Conservation (phyloP, 1,140 invertebrate genomes). For the Monochamus saltuarius region DNA sequence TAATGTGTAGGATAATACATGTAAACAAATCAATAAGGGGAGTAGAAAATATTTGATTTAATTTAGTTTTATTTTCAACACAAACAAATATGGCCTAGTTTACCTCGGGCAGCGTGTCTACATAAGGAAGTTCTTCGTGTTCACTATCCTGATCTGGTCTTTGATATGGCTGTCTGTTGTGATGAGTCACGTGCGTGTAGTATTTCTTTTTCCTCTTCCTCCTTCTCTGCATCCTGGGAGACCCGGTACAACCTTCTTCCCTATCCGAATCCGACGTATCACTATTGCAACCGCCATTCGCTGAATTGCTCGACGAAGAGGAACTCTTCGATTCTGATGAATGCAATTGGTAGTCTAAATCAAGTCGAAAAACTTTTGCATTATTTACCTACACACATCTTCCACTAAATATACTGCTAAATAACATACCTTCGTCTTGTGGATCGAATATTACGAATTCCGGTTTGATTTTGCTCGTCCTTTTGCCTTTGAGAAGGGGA, state of each 20-base stretch:
- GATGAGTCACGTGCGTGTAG: conserved; percentile 27
- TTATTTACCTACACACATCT: neutral
- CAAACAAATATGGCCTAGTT: conserved; percentile 22
- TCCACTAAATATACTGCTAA: no score
- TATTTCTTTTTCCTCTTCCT: conserved; percentile 57
- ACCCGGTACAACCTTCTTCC: conserved; percentile 69
- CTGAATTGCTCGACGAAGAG: conserved; percentile 53
- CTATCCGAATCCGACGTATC: conserved; percentile 81
- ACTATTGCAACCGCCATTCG: conserved; percentile 52
- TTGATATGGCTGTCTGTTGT: conserved; percentile 31
- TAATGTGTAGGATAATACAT: no score
- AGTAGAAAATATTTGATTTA: no score
- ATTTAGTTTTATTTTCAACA: no score
- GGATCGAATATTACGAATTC: conserved; percentile 99
- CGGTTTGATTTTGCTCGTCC: conserved; percentile 94
- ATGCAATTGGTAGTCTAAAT: conserved; percentile 28
- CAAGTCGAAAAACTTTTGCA: neutral
- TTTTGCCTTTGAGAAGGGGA: conserved; percentile 91
- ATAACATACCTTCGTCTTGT: conserved; percentile 60
- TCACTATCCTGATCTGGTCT: conserved; percentile 51
- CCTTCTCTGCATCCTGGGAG: conserved; percentile 67
- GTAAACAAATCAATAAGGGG: no score
- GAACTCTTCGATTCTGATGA: conserved; percentile 55
- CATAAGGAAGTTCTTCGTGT: conserved; percentile 77
- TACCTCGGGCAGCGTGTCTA: conserved; percentile 91